Base-by-base conservation (phyloP, 2,888 invertebrate genomes). In the Heliconius hortense region DNA sequence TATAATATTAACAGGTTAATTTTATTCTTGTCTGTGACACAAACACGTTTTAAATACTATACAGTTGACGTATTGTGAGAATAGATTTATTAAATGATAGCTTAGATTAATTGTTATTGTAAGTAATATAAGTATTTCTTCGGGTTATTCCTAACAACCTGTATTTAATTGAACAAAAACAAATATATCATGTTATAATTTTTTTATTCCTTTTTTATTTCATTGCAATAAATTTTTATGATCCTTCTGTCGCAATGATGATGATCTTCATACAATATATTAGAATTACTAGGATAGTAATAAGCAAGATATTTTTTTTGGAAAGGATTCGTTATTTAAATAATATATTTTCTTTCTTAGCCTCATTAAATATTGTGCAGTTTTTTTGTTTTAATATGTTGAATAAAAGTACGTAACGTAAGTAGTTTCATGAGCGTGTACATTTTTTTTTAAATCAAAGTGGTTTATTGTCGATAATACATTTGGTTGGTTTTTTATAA, bases 21-120 rank as follows among this genome's bases (percentile, higher is more conserved):
- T 69, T 71, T 39, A 71, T 60, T 43, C 11, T 39, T 74, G 75
- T 75, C 75, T 68, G 60, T 72, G 75, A 72, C 75, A 75, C 66
- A 78, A 72, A 69, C 75, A 75, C 24, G 35, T 66, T 72, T 72
- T 62, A 3, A 56, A 56, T 31, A n/a, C 35, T 13, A 21, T 63
- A 39, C 11, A 39, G 7, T 39, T 60, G 60, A 71, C 71, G 28
- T 60, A 60, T 39, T 60, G 60, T 71, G 60, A 71, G 71, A 62
- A 43, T 59, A 43, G 24, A 60, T 62, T 28, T 48, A 26, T 53
- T 43, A 26, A 39, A 18, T 26, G 26, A 43, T 28, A 71, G 26
- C 11, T 8, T 39, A 43, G 66, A 26, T 43, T 66, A 24, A 24
- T 60, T 39, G 18, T 62, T 28, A 43, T 59, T 60, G 59, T 28